Evolutionary conservation across 2,888 invertebrate genomes (phyloP).

Genomic region (Drosophila mulleri): DNA sequence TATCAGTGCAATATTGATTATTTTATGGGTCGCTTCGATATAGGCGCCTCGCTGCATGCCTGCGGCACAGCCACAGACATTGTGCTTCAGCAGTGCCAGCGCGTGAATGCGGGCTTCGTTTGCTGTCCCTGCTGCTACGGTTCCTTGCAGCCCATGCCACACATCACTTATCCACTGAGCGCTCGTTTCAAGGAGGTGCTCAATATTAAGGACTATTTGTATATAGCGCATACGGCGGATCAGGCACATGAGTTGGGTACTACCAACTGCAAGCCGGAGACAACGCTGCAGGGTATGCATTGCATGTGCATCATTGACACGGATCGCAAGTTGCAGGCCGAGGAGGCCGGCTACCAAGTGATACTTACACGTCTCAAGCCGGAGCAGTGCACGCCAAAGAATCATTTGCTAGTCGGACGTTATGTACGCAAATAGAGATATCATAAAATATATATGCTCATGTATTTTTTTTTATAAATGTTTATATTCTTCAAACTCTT

Average conservation of each 20-base stretch:
- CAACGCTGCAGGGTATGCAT: conserved; percentile 89
- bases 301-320: conserved; percentile 96
- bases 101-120: conserved; percentile 92
- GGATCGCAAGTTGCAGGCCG: conserved; percentile 91
- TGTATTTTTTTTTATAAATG: not conserved
- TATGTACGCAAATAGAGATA: conserved; percentile 33
- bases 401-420: conserved; percentile 85
- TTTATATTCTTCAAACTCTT: not conserved
- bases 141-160: conserved; percentile 91
- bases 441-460: conserved; percentile 12
- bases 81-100: conserved; percentile 93
- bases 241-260: conserved; percentile 91
- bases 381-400: conserved; percentile 94
- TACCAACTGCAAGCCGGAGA: conserved; percentile 82
- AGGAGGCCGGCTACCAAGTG: conserved; percentile 91
- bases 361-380: conserved; percentile 92
- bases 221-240: conserved; percentile 95
- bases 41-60: conserved; percentile 96
- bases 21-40: conserved; percentile 91
- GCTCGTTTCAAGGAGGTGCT: conserved; percentile 86
- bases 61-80: conserved; percentile 98
- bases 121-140: conserved; percentile 98
- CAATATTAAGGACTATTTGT: conserved; percentile 88
- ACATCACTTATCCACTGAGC: conserved; percentile 93
- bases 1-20: conserved; percentile 97